Base-by-base conservation (phyloP, 2,113 vertebrate genomes). In the Vicugna pacos region DNA sequence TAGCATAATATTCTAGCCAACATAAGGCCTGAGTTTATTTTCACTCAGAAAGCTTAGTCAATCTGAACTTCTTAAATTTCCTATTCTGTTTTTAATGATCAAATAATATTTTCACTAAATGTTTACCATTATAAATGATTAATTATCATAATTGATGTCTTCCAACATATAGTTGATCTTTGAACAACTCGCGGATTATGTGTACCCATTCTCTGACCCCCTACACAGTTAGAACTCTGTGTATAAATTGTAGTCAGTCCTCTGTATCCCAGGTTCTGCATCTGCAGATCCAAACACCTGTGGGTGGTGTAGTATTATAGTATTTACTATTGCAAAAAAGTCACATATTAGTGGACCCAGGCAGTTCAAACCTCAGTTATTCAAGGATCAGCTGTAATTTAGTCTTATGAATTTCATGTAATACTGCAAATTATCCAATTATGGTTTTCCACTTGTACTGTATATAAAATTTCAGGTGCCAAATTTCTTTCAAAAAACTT, bases 41-140 rank as follows among this genome's bases (percentile, higher is more conserved):
- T 70, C 20, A 50, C 73, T 35, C 10, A 62, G 81, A 80, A 72
- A 65, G 6, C 26, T 86, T 91, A 60, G 46, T 62, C 50, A 42
- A 22, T 62, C 42, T 60, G 35, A 73, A 62, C 46, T 93, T 67
- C 20, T 69, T 58, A 67, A 14, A 26, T 60, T 14, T 84, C 60
- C 12, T 56, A 24, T 13, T 69, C 38, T 91, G 14, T 42, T 95
- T 77, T 69, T 70, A 32, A 69, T 28, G n/a, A 54, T 85, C 80
- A 85, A 86, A 70, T 94, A 89, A 48, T 90, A 62, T 22, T 72
- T 76, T 91, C 35, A 80, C 50, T 91, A 72, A 86, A 62, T 86
- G 46, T 79, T 85, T 72, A 46, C 70, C 28, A n/a, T 64, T 12
- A 35, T 65, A 73, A 89, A 73, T 48, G 88, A 56, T 67, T 54